Evolutionary conservation across 2,888 invertebrate species (phyloP).

Genomic region (Conomelus anceps): DNA sequence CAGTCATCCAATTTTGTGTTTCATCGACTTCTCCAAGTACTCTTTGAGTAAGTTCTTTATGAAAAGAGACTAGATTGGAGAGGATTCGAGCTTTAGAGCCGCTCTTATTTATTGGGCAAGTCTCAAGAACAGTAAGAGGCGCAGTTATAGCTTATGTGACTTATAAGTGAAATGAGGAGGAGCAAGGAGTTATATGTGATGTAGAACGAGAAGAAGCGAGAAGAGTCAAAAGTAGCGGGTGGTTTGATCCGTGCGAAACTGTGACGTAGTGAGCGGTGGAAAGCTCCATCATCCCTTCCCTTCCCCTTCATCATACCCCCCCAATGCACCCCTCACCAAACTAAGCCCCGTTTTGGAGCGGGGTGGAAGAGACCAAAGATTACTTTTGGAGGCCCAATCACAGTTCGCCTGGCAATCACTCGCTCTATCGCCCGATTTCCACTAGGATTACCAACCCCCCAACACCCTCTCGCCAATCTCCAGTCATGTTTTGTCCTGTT

Average conservation of each 20-base stretch:
- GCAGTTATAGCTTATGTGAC: neutral
- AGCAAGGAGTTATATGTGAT: neutral
- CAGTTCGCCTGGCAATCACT: conserved; percentile 2
- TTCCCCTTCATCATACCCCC: too few species aligned
- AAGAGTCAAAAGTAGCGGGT: neutral
- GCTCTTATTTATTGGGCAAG: neutral
- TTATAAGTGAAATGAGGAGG: neutral
- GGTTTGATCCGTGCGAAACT: neutral
- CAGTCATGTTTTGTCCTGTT: neutral
- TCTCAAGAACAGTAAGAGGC: neutral
- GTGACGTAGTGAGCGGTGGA: neutral
- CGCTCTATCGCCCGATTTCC: conserved; percentile 13
- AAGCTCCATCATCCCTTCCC: neutral
- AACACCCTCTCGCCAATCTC: neutral
- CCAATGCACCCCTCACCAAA: neutral
- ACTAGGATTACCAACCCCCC: neutral
- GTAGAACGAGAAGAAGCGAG: neutral
- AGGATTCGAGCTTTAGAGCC: neutral
- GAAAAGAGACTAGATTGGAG: neutral
- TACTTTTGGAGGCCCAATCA: conserved; percentile 6
- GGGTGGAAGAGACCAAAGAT: neutral
- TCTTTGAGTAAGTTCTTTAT: too few species aligned
- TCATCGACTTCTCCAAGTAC: neutral
- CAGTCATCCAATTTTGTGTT: neutral
- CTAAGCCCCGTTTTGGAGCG: neutral